A percentile compares a stretch with the other conserved stretches of the same genome.
phyloP scores from a whole-genome alignment of 1,140 invertebrate species.

The Drosophila baimaii region DNA sequence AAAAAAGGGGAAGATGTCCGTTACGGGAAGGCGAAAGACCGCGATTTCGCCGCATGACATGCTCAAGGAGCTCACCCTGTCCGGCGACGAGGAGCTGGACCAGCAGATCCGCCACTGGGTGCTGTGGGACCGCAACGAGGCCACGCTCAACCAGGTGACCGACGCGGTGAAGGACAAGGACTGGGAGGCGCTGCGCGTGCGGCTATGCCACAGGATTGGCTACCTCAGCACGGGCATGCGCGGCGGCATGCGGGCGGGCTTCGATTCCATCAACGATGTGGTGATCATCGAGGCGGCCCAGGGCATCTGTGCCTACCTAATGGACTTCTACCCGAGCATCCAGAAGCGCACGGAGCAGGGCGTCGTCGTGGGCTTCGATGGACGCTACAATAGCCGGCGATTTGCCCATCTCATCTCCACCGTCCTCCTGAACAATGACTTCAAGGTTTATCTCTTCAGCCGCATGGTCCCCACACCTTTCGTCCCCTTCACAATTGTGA shows the following conservation, averaged over 20 bases:
- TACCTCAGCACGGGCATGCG: slow-evolving; percentile 96
- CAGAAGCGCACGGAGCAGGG: slow-evolving; percentile 86
- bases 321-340: slow-evolving; percentile 84
- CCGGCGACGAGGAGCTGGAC: slow-evolving; percentile 53
- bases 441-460: slow-evolving; percentile 94
- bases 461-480: slow-evolving; percentile 96
- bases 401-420: slow-evolving; percentile 95
- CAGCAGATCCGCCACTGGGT: slow-evolving; percentile 63
- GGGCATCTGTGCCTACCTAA: slow-evolving; percentile 93
- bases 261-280: slow-evolving; percentile 97
- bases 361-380: slow-evolving; percentile 97
- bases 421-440: slow-evolving; percentile 91
- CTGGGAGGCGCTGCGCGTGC: slow-evolving; percentile 45
- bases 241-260: slow-evolving; percentile 96
- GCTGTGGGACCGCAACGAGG: slow-evolving; percentile 64
- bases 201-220: slow-evolving; percentile 86
- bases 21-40: slow-evolving; percentile 2
- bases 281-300: slow-evolving; percentile 98
- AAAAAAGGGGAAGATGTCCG: slow-evolving; percentile 15
- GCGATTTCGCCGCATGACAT: slow-evolving; percentile 37
- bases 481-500: slow-evolving; percentile 92
- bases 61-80: slow-evolving; percentile 37
- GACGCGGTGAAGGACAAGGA: slow-evolving; percentile 53
- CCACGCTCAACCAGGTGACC: slow-evolving; percentile 61
- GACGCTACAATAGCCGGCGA: slow-evolving; percentile 95